Evolutionary conservation across 1,140 invertebrate species (phyloP).

Genomic region (Calephelis nemesis): DNA sequence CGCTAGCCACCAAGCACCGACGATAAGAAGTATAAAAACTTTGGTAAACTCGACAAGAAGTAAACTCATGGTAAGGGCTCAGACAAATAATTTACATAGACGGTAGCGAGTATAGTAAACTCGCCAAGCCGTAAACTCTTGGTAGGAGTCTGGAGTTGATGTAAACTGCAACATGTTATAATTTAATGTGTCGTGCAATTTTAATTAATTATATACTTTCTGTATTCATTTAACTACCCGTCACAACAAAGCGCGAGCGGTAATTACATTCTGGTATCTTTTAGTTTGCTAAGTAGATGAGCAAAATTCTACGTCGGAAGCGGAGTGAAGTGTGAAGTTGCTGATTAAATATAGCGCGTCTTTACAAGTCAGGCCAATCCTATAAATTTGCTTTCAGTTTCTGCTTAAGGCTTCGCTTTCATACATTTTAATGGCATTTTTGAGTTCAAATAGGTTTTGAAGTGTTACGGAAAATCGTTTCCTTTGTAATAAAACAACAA

Average conservation of each 20-base stretch:
- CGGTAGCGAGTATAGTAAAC: too few relatives aligned
- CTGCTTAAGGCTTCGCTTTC: constrained; percentile 8
- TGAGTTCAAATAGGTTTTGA: too few relatives aligned
- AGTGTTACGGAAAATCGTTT: too few relatives aligned
- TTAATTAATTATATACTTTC: background rate
- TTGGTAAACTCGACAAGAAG: too few relatives aligned
- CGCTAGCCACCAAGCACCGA: too few relatives aligned
- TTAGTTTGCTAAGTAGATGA: constrained; percentile 15
- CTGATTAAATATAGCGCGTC: constrained; percentile 9
- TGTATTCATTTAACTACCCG: background rate
- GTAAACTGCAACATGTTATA: too few relatives aligned
- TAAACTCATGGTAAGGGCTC: too few relatives aligned
- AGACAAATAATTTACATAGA: too few relatives aligned
- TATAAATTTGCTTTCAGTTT: background rate
- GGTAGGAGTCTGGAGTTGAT: too few relatives aligned
- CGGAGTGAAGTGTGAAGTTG: constrained; percentile 1
- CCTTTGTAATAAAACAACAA: too few relatives aligned
- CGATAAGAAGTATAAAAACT: too few relatives aligned
- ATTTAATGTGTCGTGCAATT: background rate
- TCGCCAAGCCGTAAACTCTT: too few relatives aligned
- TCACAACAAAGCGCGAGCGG: background rate
- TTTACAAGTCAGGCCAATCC: constrained; percentile 5
- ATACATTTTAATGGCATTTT: background rate
- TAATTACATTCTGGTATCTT: background rate
- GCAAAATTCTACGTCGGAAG: constrained; percentile 1